These are phyloP conservation scores for Cheilosia variabilis DNA, from an alignment of 2,888 invertebrate genomes.

Conservation along the genomic window DNA sequence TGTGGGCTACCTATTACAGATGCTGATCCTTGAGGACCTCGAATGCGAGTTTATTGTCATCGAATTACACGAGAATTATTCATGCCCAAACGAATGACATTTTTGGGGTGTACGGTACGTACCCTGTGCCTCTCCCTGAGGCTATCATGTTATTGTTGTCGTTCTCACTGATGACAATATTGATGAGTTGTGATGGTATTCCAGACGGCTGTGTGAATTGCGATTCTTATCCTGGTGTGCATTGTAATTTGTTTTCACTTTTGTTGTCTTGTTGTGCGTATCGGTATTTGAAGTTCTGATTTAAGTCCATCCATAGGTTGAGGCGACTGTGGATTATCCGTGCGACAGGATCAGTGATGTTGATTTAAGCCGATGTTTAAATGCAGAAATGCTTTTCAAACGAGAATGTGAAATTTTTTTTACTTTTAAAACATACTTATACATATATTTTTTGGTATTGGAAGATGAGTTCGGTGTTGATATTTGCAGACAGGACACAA, in stretches of 20 bases:
- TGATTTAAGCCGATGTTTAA: slow-evolving; percentile 57
- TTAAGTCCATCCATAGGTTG: neutral
- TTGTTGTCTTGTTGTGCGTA: slow-evolving; percentile 31
- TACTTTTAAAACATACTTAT: neutral
- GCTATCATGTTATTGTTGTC: slow-evolving; percentile 65
- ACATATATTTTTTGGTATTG: neutral
- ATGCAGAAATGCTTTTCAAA: slow-evolving; percentile 24
- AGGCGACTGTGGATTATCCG: slow-evolving; percentile 53
- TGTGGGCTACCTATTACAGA: slow-evolving; percentile 43
- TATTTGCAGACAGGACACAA: slow-evolving; percentile 21
- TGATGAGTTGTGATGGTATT: slow-evolving; percentile 56
- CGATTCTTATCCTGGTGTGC: slow-evolving; percentile 41
- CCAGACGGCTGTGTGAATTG: slow-evolving; percentile 48
- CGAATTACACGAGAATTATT: slow-evolving; percentile 73
- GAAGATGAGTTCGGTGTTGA: slow-evolving; percentile 41
- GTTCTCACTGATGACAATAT: slow-evolving; percentile 66
- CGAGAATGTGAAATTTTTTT: slow-evolving; percentile 1
- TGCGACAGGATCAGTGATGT: slow-evolving; percentile 61
- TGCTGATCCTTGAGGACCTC: slow-evolving; percentile 54
- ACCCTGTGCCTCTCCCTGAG: slow-evolving; percentile 45
- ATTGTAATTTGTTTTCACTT: slow-evolving; percentile 44
- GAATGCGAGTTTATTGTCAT: slow-evolving; percentile 65
- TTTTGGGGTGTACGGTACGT: slow-evolving; percentile 47
- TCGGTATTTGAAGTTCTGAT: slow-evolving; percentile 42
- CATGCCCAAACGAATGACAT: slow-evolving; percentile 69